Evolutionary conservation across 1,140 invertebrate genomes (phyloP).

Genomic region (Eulimnadia texana): DNA sequence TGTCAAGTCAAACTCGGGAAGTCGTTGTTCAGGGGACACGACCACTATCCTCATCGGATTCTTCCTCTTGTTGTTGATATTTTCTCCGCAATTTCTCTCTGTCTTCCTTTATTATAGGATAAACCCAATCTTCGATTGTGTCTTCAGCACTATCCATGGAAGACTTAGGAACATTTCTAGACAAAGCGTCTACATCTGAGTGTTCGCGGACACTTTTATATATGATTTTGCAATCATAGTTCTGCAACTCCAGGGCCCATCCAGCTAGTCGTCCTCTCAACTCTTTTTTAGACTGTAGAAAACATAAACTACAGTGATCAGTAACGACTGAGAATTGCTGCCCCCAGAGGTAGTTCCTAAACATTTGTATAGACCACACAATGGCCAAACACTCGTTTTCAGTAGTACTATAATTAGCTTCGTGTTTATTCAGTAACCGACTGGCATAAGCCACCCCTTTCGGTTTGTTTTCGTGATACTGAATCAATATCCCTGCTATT

Average conservation of each 20-base stretch:
- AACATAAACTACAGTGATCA: slow-evolving; percentile 32
- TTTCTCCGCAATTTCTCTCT: too few relatives aligned
- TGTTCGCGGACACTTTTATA: slow-evolving; percentile 20
- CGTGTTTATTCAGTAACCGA: slow-evolving; percentile 24
- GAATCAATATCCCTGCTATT: slow-evolving; percentile 25
- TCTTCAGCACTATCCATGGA: too few relatives aligned
- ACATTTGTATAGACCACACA: slow-evolving; percentile 30
- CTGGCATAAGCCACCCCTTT: slow-evolving; percentile 24
- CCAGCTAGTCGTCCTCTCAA: slow-evolving; percentile 29
- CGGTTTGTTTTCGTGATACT: slow-evolving; percentile 23
- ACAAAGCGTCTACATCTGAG: slow-evolving; percentile 15
- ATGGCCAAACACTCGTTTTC: slow-evolving; percentile 31
- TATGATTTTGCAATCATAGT: slow-evolving; percentile 31
- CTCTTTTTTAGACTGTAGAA: slow-evolving; percentile 30
- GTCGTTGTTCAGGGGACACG: too few relatives aligned
- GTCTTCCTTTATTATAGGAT: too few relatives aligned
- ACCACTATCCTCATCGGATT: too few relatives aligned
- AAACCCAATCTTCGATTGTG: too few relatives aligned
- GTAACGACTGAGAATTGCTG: slow-evolving; percentile 27
- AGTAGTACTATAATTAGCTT: slow-evolving; percentile 29
- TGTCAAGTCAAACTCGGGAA: too few relatives aligned
- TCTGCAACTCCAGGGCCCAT: slow-evolving; percentile 35
- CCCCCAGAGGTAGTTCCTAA: slow-evolving; percentile 29
- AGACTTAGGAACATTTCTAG: slow-evolving; percentile 15
- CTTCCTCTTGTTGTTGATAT: too few relatives aligned